Evolutionary conservation across 2,888 invertebrate genomes (phyloP).

Genomic region (Erannis defoliaria): DNA sequence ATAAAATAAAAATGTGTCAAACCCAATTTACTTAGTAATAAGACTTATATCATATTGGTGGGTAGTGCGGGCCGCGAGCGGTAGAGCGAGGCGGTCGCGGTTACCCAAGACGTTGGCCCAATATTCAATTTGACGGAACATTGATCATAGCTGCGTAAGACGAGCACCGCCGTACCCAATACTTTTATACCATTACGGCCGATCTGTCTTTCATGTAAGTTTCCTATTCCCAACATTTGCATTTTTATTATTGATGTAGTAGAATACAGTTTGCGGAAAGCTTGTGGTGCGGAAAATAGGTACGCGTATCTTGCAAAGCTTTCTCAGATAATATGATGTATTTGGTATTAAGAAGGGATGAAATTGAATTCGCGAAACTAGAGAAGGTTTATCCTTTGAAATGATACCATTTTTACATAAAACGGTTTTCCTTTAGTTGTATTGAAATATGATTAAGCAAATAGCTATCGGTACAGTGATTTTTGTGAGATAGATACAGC

Average conservation of each 20-base stretch:
- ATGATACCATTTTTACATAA: conserved; percentile 20
- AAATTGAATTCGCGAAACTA: conserved; percentile 28
- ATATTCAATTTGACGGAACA: conserved; percentile 78
- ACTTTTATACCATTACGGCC: conserved; percentile 58
- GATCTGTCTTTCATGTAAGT: conserved; percentile 53
- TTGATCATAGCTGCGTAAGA: conserved; percentile 71
- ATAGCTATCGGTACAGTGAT: background rate
- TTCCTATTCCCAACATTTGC: conserved; percentile 49
- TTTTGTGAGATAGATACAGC: background rate
- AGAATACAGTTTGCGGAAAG: conserved; percentile 35
- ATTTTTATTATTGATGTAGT: conserved; percentile 47
- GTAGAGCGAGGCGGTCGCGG: conserved; percentile 33
- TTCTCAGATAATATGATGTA: conserved; percentile 27
- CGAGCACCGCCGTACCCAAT: conserved; percentile 60
- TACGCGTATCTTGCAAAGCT: conserved; percentile 26
- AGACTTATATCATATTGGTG: conserved; percentile 27
- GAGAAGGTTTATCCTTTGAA: conserved; percentile 19
- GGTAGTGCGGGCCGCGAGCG: conserved; percentile 35
- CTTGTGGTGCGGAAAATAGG: conserved; percentile 33
- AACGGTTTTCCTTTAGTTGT: conserved; percentile 1
- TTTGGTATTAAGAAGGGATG: conserved; percentile 24
- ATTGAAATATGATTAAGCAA: background rate
- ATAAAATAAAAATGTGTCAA: too few relatives aligned
- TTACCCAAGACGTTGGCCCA: conserved; percentile 55
- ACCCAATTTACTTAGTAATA: too few relatives aligned